phyloP scores from a whole-genome alignment of 2,888 invertebrate genomes.

The Stenodema calcarata region DNA sequence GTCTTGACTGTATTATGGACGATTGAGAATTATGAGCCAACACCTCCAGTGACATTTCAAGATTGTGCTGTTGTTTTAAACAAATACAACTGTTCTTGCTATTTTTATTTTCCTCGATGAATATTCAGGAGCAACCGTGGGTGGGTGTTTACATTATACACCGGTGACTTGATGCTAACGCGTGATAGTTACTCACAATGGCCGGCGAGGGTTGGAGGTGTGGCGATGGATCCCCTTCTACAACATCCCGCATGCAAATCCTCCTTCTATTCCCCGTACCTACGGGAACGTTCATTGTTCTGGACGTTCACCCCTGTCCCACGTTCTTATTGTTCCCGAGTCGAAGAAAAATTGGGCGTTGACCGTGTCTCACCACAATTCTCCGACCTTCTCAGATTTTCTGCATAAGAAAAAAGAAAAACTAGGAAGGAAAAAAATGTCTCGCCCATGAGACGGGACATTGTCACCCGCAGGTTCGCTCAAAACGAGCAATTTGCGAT shows the following conservation, averaged over 20 bases:
- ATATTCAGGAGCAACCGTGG: not conserved
- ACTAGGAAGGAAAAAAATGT: not conserved
- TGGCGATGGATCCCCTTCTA: conserved; percentile 1
- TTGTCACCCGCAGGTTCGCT: not conserved
- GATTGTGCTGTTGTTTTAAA: not conserved
- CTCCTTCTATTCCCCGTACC: not conserved
- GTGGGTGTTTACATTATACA: not conserved
- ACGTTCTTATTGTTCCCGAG: conserved; percentile 19
- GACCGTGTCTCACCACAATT: not conserved
- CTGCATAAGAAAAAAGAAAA: not conserved
- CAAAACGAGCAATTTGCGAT: conserved; percentile 17
- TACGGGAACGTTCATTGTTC: not conserved
- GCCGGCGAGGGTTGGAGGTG: conserved; percentile 1
- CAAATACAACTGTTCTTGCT: not conserved
- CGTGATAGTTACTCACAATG: conserved; percentile 7
- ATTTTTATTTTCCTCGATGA: not conserved
- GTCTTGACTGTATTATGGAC: no score
- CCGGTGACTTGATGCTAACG: not conserved
- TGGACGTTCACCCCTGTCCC: conserved; percentile 31
- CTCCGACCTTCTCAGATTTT: not conserved
- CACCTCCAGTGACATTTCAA: no score
- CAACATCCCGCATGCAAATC: conserved; percentile 12
- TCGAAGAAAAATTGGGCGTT: not conserved
- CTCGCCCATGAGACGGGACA: not conserved
- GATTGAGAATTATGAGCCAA: no score